Evolutionary conservation across 2,797 vertebrate genomes (phyloP), one percentile per base, ranked within the genome.

Genomic region (Cheirogaleus major): DNA sequence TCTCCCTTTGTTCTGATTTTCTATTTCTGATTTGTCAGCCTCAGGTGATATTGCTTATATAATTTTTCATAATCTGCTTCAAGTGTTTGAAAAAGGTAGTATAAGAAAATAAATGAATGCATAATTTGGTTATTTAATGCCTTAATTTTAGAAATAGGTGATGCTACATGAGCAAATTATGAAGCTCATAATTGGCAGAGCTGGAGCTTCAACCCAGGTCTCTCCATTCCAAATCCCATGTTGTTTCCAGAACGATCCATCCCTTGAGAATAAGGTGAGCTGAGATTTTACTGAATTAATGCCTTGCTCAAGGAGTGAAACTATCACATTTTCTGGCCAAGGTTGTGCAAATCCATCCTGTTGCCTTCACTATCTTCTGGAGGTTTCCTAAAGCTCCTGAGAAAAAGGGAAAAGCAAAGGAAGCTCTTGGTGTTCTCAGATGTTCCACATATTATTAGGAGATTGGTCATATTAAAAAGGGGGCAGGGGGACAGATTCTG

Each of bases 1-100:
- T 85, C 27, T 83, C 15, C n/a, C 85, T n/a, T 90, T 91, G 38
- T 76, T 95, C 41, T 94, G 52, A 61, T 63, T 86, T 93, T 91
- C 67, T 70, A 23, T 41, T 83, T 93, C 41, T 88, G 17, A 82
- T 93, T 94, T n/a, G 35, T 78, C 50, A 80, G 48, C 48, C 59
- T 89, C 50, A 72, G 72, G 30, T 94, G 38, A 81, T n/a, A 69
- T 38, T 52, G 10, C 3, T 41, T 7, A 63, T 70, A 69, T 67
- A 79, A 35, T 84, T 93, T 94, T 78, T 94, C 48, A 41, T 48
- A 93, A 78, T 69, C 22, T 88, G 45, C 59, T 85, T 89, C 61
- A 95, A 38, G 63, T 79, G 48, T 91, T 70, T 78, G 35, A 92
- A 95, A 93, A 48, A 59, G 25, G 6, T 55, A 81, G 41, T n/a